Conservation (phyloP, 2,113 vertebrate species). For the Gobiocypris rarus region DNA sequence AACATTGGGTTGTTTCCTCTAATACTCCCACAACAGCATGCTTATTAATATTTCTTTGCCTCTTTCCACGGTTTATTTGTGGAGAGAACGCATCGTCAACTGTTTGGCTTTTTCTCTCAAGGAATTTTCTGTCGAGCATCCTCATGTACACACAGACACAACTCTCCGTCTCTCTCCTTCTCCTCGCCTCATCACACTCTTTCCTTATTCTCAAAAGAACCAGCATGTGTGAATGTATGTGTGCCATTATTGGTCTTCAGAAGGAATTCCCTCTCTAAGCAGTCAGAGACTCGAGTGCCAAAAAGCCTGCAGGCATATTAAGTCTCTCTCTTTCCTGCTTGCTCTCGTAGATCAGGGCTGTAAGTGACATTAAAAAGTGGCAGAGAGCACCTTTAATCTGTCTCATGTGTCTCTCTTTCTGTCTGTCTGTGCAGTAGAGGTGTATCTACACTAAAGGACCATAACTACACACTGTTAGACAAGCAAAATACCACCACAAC, state of each 20-base stretch:
- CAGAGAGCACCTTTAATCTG: slow-evolving; percentile 46
- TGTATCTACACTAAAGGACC: slow-evolving; percentile 35
- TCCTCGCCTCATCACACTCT: slow-evolving; percentile 36
- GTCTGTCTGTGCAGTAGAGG: slow-evolving; percentile 29
- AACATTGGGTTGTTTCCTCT: not conserved
- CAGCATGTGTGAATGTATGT: slow-evolving; percentile 42
- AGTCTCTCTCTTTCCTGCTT: slow-evolving; percentile 20
- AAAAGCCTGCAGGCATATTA: slow-evolving; percentile 56
- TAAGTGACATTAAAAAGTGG: slow-evolving; percentile 51
- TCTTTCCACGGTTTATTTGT: slow-evolving; percentile 1
- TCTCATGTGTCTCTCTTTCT: slow-evolving; percentile 38
- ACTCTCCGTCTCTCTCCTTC: not conserved
- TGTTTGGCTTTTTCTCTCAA: slow-evolving; percentile 7
- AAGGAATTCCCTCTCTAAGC: slow-evolving; percentile 62
- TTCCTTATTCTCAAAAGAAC: slow-evolving; percentile 43
- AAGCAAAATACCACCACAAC: slow-evolving; percentile 24
- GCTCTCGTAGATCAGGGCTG: slow-evolving; percentile 21
- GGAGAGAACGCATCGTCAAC: not conserved
- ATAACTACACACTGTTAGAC: slow-evolving; percentile 35
- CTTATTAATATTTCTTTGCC: slow-evolving; percentile 19
- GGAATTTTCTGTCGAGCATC: not conserved
- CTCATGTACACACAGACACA: slow-evolving; percentile 19
- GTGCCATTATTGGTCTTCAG: slow-evolving; percentile 54
- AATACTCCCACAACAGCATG: slow-evolving; percentile 8
- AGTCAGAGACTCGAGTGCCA: slow-evolving; percentile 55